phyloP scores from a whole-genome alignment of 2,113 vertebrate species.

The Engystomops pustulosus region DNA sequence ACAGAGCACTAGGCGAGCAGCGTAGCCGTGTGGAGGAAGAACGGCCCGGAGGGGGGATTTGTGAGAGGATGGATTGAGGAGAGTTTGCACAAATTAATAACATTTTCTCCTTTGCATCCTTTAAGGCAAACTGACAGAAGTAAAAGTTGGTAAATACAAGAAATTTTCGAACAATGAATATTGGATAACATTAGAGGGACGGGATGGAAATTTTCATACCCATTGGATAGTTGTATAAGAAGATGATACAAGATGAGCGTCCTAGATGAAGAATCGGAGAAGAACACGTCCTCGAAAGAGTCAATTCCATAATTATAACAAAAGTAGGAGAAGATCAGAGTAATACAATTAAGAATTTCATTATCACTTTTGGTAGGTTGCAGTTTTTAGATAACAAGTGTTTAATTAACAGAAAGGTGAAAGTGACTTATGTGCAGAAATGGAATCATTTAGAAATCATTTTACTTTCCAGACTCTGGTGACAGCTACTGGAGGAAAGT shows the following conservation, averaged over 20 bases:
- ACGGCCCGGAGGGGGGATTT: conserved; percentile 45
- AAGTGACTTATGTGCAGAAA: conserved; percentile 21
- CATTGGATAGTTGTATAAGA: not conserved
- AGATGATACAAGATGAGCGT: not conserved
- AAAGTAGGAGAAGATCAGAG: conserved; percentile 4
- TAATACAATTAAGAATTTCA: conserved; percentile 18
- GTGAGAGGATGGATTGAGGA: conserved; percentile 35
- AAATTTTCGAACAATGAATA: conserved; percentile 8
- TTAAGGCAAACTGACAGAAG: fast-evolving
- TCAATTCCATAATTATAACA: not conserved
- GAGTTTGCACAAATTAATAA: conserved; percentile 48
- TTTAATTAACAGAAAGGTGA: conserved; percentile 38
- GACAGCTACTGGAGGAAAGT: not conserved
- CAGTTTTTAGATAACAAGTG: conserved; percentile 39
- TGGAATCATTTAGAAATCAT: not conserved
- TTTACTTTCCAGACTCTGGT: not conserved
- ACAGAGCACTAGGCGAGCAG: not conserved
- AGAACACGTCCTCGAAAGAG: not conserved
- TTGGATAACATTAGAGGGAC: not conserved
- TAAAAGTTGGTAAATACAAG: not conserved
- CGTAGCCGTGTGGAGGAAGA: not conserved
- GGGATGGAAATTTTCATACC: not conserved
- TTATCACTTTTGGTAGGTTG: conserved; percentile 25
- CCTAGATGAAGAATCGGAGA: not conserved
- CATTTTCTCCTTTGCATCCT: not conserved